phyloP scores from a whole-genome alignment of 1,140 invertebrate genomes.

The Ceratosolen solmsi region DNA sequence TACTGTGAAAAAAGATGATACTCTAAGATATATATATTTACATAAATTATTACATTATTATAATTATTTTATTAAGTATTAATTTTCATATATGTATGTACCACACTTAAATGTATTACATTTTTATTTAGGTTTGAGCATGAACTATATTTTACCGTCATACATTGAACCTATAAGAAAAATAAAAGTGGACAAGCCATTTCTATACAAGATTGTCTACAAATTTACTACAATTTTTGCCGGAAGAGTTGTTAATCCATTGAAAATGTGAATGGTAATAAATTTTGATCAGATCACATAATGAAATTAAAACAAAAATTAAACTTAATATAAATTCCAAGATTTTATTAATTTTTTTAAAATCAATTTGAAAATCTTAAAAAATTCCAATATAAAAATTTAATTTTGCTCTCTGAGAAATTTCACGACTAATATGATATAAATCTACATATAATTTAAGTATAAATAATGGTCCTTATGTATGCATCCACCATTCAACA shows the following conservation, averaged over 20 bases:
- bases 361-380: too few relatives aligned
- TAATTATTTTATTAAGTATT: neutral
- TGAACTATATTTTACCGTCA: neutral
- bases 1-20: too few relatives aligned
- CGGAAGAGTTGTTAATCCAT: constrained; percentile 10
- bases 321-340: too few relatives aligned
- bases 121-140: constrained; percentile 8
- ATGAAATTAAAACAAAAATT: too few relatives aligned
- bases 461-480: too few relatives aligned
- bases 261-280: neutral
- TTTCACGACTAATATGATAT: too few relatives aligned
- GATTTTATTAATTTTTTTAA: too few relatives aligned
- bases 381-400: too few relatives aligned
- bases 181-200: constrained; percentile 10
- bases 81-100: neutral
- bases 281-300: neutral
- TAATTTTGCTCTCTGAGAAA: too few relatives aligned
- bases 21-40: neutral
- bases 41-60: neutral
- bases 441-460: too few relatives aligned
- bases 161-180: neutral
- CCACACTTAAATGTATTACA: neutral
- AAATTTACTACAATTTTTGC: neutral
- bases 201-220: constrained; percentile 15
- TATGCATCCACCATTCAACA: too few relatives aligned